These are phyloP conservation scores for Xestia c-nigrum DNA, from an alignment of 2,888 invertebrate genomes.

Conservation along the genomic window DNA sequence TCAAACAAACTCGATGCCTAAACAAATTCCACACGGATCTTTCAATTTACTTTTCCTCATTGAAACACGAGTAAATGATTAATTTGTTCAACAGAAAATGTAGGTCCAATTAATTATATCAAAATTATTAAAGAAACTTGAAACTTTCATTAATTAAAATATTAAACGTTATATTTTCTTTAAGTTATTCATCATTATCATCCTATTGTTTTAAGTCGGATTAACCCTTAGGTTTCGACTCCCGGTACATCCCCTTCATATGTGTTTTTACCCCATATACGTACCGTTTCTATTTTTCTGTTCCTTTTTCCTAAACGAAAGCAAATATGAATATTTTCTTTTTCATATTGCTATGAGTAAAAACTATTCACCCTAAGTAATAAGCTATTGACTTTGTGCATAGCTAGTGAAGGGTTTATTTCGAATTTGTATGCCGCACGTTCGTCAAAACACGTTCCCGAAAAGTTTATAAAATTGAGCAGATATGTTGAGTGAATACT, in stretches of 20 bases:
- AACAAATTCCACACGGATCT: slow-evolving; percentile 16
- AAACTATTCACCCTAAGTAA: slow-evolving; percentile 1
- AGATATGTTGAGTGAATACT: not conserved
- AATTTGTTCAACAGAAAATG: not conserved
- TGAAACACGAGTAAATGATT: slow-evolving; percentile 7
- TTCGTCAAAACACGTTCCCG: not conserved
- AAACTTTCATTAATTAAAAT: not conserved
- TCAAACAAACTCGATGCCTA: slow-evolving; percentile 29
- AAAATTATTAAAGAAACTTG: not conserved
- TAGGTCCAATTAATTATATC: not conserved
- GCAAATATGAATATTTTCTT: not conserved
- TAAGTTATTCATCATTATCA: not conserved
- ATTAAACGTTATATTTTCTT: not conserved
- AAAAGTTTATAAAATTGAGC: slow-evolving; percentile 1
- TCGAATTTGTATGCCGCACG: not conserved
- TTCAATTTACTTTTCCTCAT: slow-evolving; percentile 15
- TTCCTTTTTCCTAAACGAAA: slow-evolving; percentile 1
- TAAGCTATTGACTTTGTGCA: slow-evolving; percentile 16
- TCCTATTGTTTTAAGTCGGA: not conserved
- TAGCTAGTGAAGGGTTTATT: not conserved
- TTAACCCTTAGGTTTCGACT: not conserved
- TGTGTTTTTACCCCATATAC: not conserved
- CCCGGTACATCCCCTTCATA: not conserved
- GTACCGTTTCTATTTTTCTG: not conserved
- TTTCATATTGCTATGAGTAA: not conserved